Conservation (phyloP, 1,140 invertebrate species). For the Reticulitermes speratus region DNA sequence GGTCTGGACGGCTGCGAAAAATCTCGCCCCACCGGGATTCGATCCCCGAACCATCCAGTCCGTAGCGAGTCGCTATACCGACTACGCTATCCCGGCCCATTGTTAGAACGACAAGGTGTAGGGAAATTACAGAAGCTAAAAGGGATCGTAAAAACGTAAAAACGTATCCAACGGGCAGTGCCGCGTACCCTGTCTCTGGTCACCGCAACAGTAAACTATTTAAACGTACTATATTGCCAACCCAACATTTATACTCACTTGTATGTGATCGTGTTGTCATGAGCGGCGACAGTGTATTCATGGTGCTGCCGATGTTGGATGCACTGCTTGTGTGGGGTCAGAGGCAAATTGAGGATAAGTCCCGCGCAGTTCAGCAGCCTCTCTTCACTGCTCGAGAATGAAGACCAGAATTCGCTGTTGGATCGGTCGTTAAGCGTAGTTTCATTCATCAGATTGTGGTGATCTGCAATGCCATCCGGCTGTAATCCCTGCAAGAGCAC, state of each 20-base stretch:
- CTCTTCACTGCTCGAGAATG: constrained; percentile 75
- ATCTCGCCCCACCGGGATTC: no score
- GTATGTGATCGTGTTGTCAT: constrained; percentile 62
- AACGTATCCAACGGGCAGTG: no score
- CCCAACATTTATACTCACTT: constrained; percentile 46
- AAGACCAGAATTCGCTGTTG: constrained; percentile 76
- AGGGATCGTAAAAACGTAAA: no score
- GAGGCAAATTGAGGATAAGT: constrained; percentile 67
- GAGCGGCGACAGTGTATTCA: constrained; percentile 50
- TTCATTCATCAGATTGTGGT: constrained; percentile 53
- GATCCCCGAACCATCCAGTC: no score
- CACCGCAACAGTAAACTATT: no score
- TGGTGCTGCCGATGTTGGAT: constrained; percentile 46
- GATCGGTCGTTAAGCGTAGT: constrained; percentile 55
- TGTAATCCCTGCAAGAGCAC: constrained; percentile 22
- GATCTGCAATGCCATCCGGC: constrained; percentile 36
- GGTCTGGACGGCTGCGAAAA: no score
- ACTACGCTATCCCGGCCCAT: no score
- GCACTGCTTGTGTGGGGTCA: constrained; percentile 62
- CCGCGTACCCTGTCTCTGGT: no score
- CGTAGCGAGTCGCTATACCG: no score
- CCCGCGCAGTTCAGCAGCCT: constrained; percentile 70
- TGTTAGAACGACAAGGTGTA: no score
- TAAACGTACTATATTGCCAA: no score
- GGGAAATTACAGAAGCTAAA: no score